Evolutionary conservation across 2,888 invertebrate species (phyloP).

Genomic region (Ditylenchus weischeri): DNA sequence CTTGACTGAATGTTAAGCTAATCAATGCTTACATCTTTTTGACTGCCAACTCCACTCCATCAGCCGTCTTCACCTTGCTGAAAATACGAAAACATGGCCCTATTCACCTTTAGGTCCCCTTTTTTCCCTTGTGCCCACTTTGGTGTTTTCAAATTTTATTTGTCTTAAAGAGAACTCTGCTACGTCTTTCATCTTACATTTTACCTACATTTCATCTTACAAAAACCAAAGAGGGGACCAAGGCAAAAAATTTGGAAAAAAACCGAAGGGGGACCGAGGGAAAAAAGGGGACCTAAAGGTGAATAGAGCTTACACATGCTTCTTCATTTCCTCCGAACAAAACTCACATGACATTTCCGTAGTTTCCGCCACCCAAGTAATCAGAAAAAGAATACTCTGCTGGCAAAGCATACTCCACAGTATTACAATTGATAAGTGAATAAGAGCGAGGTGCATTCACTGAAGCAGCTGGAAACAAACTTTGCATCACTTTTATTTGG

Average conservation of each 20-base stretch:
- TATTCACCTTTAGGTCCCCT: too few species aligned
- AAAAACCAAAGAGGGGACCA: too few species aligned
- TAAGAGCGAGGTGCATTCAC: conserved; percentile 25
- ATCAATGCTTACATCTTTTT: conserved; percentile 48
- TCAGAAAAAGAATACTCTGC: conserved; percentile 32
- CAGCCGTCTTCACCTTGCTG: conserved; percentile 16
- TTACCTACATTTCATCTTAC: too few species aligned
- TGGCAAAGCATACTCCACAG: conserved; percentile 45
- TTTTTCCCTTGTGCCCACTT: too few species aligned
- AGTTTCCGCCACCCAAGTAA: conserved; percentile 53
- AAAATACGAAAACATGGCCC: neutral
- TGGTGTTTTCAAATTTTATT: too few species aligned
- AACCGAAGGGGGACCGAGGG: too few species aligned
- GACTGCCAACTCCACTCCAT: conserved; percentile 42
- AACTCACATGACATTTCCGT: conserved; percentile 54
- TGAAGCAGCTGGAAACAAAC: conserved; percentile 5
- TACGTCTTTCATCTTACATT: too few species aligned
- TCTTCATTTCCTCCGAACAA: neutral
- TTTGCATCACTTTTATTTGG: neutral
- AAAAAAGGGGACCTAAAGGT: too few species aligned
- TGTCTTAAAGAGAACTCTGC: too few species aligned
- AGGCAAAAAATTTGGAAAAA: too few species aligned
- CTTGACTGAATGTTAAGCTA: neutral
- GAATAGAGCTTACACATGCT: too few species aligned
- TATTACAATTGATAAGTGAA: conserved; percentile 32